Evolutionary conservation across 2,888 invertebrate species (phyloP).

Genomic region (Limnephilus rhombicus): DNA sequence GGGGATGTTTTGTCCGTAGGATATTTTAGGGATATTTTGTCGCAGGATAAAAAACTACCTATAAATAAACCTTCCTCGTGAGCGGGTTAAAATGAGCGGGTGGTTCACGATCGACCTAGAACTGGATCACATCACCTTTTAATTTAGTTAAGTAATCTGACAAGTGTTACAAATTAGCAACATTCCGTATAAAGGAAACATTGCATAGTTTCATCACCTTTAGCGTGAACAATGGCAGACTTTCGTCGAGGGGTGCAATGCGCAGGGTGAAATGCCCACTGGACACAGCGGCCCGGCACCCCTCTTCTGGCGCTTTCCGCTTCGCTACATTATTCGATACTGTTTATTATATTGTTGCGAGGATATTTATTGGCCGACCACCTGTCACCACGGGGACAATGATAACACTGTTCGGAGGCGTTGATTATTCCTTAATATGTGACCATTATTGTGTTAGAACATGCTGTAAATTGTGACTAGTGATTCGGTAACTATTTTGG

Average conservation of each 20-base stretch:
- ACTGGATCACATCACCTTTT: background rate
- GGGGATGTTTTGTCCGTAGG: no score
- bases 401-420: background rate
- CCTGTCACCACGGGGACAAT: conserved; percentile 29
- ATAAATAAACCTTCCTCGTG: no score
- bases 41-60: no score
- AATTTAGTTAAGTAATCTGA: background rate
- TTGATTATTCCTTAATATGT: conserved; percentile 16
- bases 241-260: background rate
- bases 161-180: background rate
- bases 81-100: no score
- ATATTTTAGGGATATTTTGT: no score
- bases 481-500: background rate
- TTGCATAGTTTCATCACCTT: background rate
- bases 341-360: conserved; percentile 23
- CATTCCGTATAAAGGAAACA: background rate
- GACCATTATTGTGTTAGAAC: conserved; percentile 2
- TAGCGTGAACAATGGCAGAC: background rate
- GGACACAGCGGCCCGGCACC: background rate
- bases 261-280: background rate
- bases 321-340: background rate
- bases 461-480: background rate
- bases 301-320: conserved; percentile 8
- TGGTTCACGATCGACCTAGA: no score
- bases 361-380: conserved; percentile 31